Evolutionary conservation across 2,797 vertebrate species (phyloP), one percentile per base, ranked within the genome.

Genomic region (Premnoplex brunnescens): DNA sequence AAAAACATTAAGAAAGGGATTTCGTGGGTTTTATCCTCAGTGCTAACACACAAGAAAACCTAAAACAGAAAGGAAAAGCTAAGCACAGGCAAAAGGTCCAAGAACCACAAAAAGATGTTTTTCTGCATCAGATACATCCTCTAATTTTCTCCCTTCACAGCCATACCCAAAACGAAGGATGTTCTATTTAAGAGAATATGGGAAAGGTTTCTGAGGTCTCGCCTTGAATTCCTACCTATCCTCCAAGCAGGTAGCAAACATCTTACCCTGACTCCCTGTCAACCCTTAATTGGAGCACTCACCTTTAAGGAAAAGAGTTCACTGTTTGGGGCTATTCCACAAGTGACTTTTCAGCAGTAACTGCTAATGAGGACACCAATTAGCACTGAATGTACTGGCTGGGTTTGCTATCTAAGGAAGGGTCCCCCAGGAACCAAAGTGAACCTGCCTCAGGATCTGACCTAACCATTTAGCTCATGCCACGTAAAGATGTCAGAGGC

Each of bases 1-100:
- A 58, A 81, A 88, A 96, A 90, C 78, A 90, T 55, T 83, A 80
- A 95, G 85, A 51, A 81, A 77, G 4, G 41, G 34, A 55, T 91
- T 91, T 90, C 24, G 18, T 28, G 30, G 41, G 30, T 28, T 79
- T 95, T 91, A 39, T 91, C 41, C 37, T 75, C 37, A 30, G 64
- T 74, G 41, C 44, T 92, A 82, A 56, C 52, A 64, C 34, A 64
- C 32, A 52, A 93, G 46, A 56, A 81, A 82, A 85, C 8, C 32
- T 77, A 12, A 71, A 84, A 48, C 21, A 54, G 36, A 13, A 46
- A 75, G 21, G 22, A 58, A 77, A 95, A 84, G 36, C 51, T 36
- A 51, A 89, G 58, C 60, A 49, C 24, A 63, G 75, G 21, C 60
- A 79, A 79, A 91, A 82, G 52, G 59, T 91, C 37, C 71, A 56